Conservation (phyloP, 2,888 invertebrate species). For the Latheticus oryzae region DNA sequence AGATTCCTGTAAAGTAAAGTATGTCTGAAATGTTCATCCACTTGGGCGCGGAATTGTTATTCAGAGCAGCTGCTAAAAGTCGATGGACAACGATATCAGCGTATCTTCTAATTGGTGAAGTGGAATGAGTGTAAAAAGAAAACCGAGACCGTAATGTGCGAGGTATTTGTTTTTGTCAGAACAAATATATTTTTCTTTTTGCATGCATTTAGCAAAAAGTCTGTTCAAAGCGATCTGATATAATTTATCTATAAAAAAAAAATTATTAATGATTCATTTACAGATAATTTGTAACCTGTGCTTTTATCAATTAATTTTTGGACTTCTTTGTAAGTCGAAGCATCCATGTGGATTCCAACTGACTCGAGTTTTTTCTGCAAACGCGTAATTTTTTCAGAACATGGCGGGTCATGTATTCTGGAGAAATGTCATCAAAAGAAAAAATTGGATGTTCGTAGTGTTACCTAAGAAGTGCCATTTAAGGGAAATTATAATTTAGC, state of each 20-base stretch:
- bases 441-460: too few species aligned
- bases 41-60: not conserved
- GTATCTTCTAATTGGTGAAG: constrained; percentile 10
- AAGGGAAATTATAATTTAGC: not conserved
- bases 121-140: constrained; percentile 8
- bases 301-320: not conserved
- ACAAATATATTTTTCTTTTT: constrained; percentile 1
- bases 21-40: not conserved
- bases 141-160: constrained; percentile 10
- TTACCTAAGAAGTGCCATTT: constrained; percentile 1
- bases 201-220: not conserved
- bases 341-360: not conserved
- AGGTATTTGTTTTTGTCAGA: not conserved
- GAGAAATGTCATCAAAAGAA: not conserved
- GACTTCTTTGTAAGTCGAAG: not conserved
- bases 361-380: not conserved
- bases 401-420: constrained; percentile 1
- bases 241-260: not conserved
- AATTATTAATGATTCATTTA: not conserved
- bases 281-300: not conserved
- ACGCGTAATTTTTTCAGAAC: not conserved
- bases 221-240: not conserved
- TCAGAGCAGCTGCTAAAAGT: constrained; percentile 1
- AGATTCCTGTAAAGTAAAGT: not conserved
- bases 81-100: constrained; percentile 10